A percentile compares a stretch with the other conserved stretches of the same genome.
phyloP scores from a whole-genome alignment of 2,113 vertebrate genomes.

The Hippolais icterina region DNA sequence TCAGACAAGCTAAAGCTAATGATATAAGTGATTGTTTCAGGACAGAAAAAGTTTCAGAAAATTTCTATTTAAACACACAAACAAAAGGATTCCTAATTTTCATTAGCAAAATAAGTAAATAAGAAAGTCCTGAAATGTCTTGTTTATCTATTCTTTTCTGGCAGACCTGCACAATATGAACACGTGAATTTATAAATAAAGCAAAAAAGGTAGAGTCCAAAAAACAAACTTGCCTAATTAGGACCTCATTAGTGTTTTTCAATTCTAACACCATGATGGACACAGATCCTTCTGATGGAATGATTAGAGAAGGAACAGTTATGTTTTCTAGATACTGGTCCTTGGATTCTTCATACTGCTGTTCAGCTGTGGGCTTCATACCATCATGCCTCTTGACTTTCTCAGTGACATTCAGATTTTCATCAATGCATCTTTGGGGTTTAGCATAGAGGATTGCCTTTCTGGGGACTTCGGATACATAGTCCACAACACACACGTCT shows the following conservation, averaged over 20 bases:
- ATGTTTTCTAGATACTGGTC: constrained; percentile 44
- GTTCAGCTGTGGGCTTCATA: constrained; percentile 54
- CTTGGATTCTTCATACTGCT: constrained; percentile 49
- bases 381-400: neutral
- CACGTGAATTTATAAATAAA: neutral
- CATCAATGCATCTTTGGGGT: constrained; percentile 28
- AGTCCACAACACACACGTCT: constrained; percentile 84
- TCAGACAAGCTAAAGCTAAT: neutral
- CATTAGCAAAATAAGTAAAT: neutral
- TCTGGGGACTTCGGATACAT: constrained; percentile 76
- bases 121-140: neutral
- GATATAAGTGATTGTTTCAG: neutral
- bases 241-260: constrained; percentile 80
- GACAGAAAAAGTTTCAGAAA: neutral
- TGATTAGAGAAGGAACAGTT: constrained; percentile 73
- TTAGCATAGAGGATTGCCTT: constrained; percentile 89
- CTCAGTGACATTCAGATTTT: constrained; percentile 67
- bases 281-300: constrained; percentile 80
- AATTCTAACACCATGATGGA: constrained; percentile 87
- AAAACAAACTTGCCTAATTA: constrained; percentile 80
- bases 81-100: neutral
- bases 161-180: neutral
- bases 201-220: neutral
- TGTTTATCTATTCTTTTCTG: neutral
- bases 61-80: neutral